phyloP scores from a whole-genome alignment of 53 echinoderm and acorn worm genomes.

The Paracentrotus lividus region DNA sequence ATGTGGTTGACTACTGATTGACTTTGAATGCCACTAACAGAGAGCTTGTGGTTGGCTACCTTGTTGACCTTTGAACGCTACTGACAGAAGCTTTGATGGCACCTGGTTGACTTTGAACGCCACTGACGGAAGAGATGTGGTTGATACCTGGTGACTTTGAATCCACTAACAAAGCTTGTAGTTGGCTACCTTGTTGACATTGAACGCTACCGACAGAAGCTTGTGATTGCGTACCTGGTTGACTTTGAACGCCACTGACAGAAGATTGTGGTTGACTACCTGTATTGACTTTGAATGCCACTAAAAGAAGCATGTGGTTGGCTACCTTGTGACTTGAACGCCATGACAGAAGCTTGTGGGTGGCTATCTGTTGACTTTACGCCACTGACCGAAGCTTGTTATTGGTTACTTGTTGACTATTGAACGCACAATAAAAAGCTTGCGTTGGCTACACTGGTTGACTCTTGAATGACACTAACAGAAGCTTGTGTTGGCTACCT shows the following conservation, averaged over 20 bases:
- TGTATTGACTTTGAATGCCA: background rate
- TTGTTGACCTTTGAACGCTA: background rate
- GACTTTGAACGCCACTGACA: background rate
- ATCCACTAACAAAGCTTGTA: too few relatives aligned
- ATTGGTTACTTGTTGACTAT: too few relatives aligned
- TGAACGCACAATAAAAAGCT: too few relatives aligned
- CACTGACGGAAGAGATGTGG: background rate
- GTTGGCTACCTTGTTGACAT: background rate
- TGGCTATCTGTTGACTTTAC: background rate
- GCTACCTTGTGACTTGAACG: background rate
- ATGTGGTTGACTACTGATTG: background rate
- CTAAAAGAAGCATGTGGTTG: background rate
- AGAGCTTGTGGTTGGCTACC: background rate
- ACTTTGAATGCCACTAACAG: background rate
- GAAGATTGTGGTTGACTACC: background rate
- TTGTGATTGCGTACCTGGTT: background rate
- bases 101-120: background rate
- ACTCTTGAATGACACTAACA: slow-evolving; percentile 57
- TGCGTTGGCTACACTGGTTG: background rate
- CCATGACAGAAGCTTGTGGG: background rate
- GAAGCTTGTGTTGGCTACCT: slow-evolving; percentile 62
- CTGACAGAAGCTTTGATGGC: background rate
- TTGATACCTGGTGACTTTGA: background rate
- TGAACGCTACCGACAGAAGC: background rate
- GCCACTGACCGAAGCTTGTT: too few relatives aligned